Percentiles rank a stretch among this genome's conserved stretches.
phyloP scores from a whole-genome alignment of 2,888 invertebrate genomes.

The Harmothoe impar region DNA sequence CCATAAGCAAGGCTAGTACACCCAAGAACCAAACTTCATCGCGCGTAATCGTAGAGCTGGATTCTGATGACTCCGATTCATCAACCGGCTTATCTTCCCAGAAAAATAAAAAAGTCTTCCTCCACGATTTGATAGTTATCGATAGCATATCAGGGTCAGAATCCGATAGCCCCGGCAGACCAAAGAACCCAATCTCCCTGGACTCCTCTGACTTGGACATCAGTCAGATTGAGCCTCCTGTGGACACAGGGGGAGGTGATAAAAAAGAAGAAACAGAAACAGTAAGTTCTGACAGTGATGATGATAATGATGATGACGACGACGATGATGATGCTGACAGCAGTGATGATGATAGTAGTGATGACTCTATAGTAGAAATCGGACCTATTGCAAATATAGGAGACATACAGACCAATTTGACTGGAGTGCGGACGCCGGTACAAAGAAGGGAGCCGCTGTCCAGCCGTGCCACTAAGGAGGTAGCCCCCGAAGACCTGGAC shows the following conservation, averaged over 20 bases:
- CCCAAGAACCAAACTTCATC: neutral
- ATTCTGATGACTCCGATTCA: conserved; percentile 11
- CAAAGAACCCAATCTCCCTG: neutral
- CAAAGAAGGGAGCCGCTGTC: neutral
- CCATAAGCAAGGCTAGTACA: conserved; percentile 3
- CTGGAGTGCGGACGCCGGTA: neutral
- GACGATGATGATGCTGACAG: neutral
- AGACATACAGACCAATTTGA: conserved; percentile 12
- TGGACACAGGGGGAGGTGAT: neutral
- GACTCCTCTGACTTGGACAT: neutral
- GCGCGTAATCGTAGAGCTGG: neutral
- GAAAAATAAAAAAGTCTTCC: neutral
- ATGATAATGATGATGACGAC: too few relatives aligned
- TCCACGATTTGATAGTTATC: neutral
- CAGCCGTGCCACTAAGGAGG: neutral
- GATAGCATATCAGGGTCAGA: conserved; percentile 39
- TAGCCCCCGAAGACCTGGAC: neutral
- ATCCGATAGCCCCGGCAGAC: neutral
- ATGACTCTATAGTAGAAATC: neutral
- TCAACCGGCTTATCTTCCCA: neutral
- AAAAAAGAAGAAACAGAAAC: neutral
- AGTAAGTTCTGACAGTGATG: neutral
- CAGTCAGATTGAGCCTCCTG: neutral
- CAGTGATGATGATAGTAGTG: neutral
- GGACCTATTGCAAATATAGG: neutral